These are phyloP conservation scores for Agonopterix arenella DNA, from an alignment of 2,888 invertebrate species.

Conservation along the genomic window DNA sequence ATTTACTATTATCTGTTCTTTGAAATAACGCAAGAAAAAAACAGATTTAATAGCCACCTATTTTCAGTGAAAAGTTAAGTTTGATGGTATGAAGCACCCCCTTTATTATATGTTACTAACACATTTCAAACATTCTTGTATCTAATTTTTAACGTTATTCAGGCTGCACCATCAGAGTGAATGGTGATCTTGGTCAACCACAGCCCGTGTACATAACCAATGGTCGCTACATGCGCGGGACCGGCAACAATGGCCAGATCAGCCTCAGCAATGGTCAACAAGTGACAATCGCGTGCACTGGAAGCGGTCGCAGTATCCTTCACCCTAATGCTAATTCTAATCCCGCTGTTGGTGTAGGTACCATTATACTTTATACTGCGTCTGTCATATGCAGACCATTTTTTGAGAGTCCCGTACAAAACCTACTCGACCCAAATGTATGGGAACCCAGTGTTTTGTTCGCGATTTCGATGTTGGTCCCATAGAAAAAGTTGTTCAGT, in stretches of 20 bases:
- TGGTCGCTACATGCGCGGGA: slow-evolving; percentile 40
- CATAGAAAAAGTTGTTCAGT: no score
- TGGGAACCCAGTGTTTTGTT: no score
- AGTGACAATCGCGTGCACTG: slow-evolving; percentile 49
- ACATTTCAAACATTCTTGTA: no score
- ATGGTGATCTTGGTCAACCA: slow-evolving; percentile 71
- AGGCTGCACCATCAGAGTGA: slow-evolving; percentile 64
- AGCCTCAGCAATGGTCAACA: slow-evolving; percentile 42
- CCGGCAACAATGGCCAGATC: slow-evolving; percentile 47
- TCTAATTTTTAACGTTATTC: neutral
- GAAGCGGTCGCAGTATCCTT: slow-evolving; percentile 38
- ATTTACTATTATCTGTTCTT: no score
- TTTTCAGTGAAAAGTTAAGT: no score
- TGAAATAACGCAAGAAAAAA: no score
- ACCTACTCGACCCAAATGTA: no score
- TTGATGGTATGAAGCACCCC: no score
- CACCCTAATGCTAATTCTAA: slow-evolving; percentile 41
- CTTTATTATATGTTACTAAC: no score
- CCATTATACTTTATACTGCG: neutral
- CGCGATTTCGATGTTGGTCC: no score
- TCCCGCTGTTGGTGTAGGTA: slow-evolving; percentile 41
- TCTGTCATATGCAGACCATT: neutral
- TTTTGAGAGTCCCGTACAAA: neutral
- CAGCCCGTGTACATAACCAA: slow-evolving; percentile 77
- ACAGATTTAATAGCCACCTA: no score